Conservation (phyloP, 2,888 invertebrate species). For the Brenthis hecate region DNA sequence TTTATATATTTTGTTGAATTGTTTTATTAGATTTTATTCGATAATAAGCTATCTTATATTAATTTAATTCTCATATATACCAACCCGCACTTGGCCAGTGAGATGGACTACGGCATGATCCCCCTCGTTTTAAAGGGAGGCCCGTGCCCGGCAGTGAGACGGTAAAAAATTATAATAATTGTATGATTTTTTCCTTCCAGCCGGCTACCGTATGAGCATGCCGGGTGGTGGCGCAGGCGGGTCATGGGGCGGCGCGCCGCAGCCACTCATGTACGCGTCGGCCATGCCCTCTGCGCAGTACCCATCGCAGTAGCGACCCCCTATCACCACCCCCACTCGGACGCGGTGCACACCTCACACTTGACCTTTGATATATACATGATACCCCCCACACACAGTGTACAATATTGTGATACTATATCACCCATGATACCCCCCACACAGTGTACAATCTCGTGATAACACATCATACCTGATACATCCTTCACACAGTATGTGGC, state of each 20-base stretch:
- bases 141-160: neutral
- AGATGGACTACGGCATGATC: too few species aligned
- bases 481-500: too few species aligned
- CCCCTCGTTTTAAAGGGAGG: neutral
- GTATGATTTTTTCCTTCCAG: conserved; percentile 49
- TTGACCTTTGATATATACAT: neutral
- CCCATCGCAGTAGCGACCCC: conserved; percentile 88
- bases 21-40: too few species aligned
- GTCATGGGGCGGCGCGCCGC: conserved; percentile 81
- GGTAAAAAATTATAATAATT: neutral
- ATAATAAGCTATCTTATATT: too few species aligned
- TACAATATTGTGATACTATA: too few species aligned
- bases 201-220: conserved; percentile 85
- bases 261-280: conserved; percentile 88
- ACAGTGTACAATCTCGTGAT: too few species aligned
- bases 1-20: too few species aligned
- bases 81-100: too few species aligned
- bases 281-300: conserved; percentile 91
- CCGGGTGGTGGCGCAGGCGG: conserved; percentile 76
- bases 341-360: conserved; percentile 16
- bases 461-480: too few species aligned
- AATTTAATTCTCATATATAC: too few species aligned
- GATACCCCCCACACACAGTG: too few species aligned
- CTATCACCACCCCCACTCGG: conserved; percentile 35
- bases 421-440: too few species aligned